Evolutionary conservation across 1,140 invertebrate genomes (phyloP), one percentile per base, ranked within the genome.

Genomic region (Mizuhopecten yessoensis): DNA sequence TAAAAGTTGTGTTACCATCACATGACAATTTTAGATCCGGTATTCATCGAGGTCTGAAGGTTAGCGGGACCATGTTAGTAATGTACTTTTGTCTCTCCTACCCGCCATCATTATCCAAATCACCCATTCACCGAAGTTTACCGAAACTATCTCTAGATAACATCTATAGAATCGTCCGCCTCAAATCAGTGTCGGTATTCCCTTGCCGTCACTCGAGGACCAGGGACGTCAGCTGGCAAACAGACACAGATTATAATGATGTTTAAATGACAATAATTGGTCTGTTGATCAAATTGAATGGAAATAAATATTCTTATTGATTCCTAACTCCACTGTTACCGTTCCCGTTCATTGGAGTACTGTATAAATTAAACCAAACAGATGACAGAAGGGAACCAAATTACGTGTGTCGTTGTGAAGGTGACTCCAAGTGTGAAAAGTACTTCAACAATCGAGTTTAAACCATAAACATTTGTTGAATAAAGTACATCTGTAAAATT

Each of bases 51-150:
- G n/a, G 57, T 39, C 57, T 75, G n/a, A 75, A n/a, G 29, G 42
- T 17, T 45, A 45, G 42, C 9, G 23, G 57, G n/a, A 75, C 57
- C 5, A 75, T 75, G 29, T 75, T 29, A 75, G n/a, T 75, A 17
- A 75, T n/a, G 57, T 45, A 17, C 17, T 75, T 75, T 29, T 75
- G 9, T 75, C 57, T n/a, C 57, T 23, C 23, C n/a, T 75, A 75
- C 7, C 57, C 57, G n/a, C 57, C 57, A 7, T 75, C 57, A 75
- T 75, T n/a, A 75, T 75, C n/a, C 57, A 75, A 75, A 75, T 75
- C 57, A n/a, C 5, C 57, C n/a, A 75, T 75, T 75, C 29, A n/a
- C 29, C 57, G 57, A n/a, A n/a, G 17, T 5, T 75, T n/a, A n/a
- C n/a, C n/a, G n/a, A n/a, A n/a, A n/a, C n/a, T 29, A 75, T 75